Evolutionary conservation across 2,797 vertebrate genomes (phyloP).

Genomic region (Pseudochaenichthys georgianus): DNA sequence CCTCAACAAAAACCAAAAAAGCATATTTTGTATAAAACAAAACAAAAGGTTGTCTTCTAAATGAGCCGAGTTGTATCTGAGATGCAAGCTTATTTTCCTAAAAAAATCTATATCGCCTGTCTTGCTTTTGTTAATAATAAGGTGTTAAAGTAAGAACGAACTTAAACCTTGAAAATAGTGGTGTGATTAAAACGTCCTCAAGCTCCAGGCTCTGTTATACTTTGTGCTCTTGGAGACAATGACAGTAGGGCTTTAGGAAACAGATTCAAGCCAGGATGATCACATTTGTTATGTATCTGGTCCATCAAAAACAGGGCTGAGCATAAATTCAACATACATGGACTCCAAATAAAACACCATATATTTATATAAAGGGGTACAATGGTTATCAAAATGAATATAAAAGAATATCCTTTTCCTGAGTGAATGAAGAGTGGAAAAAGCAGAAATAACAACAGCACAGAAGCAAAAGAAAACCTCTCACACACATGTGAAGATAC

Average conservation of each 20-base stretch:
- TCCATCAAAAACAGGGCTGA: constrained; percentile 28
- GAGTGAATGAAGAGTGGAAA: neutral
- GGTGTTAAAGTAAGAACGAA: neutral
- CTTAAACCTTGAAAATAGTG: constrained; percentile 1
- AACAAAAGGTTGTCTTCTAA: neutral
- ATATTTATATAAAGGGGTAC: constrained; percentile 2
- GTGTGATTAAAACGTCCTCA: neutral
- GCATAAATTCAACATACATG: constrained; percentile 13
- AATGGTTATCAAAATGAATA: neutral
- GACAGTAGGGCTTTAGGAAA: constrained; percentile 10
- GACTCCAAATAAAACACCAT: constrained; percentile 25
- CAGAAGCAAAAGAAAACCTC: constrained; percentile 13
- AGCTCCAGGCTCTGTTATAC: neutral
- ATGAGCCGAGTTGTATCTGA: neutral
- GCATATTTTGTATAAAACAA: neutral
- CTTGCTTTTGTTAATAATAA: neutral
- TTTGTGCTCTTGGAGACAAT: constrained; percentile 4
- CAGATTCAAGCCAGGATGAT: constrained; percentile 16
- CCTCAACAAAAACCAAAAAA: neutral
- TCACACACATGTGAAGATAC: constrained; percentile 3
- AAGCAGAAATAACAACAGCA: constrained; percentile 17
- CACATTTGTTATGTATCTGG: neutral
- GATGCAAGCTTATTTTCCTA: neutral
- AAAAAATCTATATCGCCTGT: no score
- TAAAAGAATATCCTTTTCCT: neutral